Percentiles rank a stretch among this genome's conserved stretches.
phyloP scores from a whole-genome alignment of 2,797 vertebrate species.

The Odontamblyopus rebecca region DNA sequence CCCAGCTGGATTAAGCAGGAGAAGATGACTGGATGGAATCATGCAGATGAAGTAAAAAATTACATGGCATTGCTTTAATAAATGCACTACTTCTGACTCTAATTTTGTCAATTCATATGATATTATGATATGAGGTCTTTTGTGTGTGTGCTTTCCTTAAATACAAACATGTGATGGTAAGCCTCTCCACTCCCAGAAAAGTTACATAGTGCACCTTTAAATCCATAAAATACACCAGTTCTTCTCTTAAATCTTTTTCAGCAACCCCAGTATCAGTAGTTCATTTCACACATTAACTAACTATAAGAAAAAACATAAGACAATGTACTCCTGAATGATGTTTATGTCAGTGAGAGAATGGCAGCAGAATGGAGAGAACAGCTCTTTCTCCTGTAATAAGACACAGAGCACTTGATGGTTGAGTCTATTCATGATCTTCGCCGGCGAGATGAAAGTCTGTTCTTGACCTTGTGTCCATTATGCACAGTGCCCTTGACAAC shows the following conservation, averaged over 20 bases:
- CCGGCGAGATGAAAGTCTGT: constrained; percentile 21
- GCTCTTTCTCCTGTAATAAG: constrained; percentile 3
- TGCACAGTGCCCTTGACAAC: constrained; percentile 43
- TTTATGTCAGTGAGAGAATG: constrained; percentile 23
- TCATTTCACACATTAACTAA: neutral
- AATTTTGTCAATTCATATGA: too few species aligned
- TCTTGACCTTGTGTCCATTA: constrained; percentile 47
- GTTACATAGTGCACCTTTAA: neutral
- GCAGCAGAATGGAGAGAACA: constrained; percentile 16
- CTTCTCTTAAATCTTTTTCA: neutral
- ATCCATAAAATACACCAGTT: neutral
- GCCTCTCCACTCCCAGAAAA: too few species aligned
- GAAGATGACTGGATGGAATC: too few species aligned
- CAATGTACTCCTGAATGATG: constrained; percentile 17
- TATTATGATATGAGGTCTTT: too few species aligned
- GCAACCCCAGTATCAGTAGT: neutral
- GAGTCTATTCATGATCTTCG: constrained; percentile 18
- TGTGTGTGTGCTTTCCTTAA: too few species aligned
- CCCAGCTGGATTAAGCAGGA: too few species aligned
- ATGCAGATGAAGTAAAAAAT: too few species aligned
- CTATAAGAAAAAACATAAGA: neutral
- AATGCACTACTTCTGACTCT: too few species aligned
- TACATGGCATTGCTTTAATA: too few species aligned
- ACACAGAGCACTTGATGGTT: neutral
- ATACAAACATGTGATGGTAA: too few species aligned